phyloP scores from a whole-genome alignment of 2,888 invertebrate genomes.

The Drosophila acutilabella region DNA sequence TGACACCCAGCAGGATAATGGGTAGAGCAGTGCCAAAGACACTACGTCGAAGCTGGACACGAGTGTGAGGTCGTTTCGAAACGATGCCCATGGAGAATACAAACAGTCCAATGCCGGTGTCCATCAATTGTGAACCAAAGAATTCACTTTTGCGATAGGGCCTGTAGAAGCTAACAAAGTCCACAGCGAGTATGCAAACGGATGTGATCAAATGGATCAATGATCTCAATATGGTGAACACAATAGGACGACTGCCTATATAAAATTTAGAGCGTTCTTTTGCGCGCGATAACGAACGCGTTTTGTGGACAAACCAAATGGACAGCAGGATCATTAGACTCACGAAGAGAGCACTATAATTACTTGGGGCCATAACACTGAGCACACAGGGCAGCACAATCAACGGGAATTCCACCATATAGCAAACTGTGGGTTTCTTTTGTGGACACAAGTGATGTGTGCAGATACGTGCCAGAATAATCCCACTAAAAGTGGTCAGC shows the following conservation, averaged over 20 bases:
- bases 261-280: constrained; percentile 47
- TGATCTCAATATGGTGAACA: constrained; percentile 89
- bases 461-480: constrained; percentile 1
- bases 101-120: constrained; percentile 96
- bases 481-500: constrained; percentile 6
- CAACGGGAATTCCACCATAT: constrained; percentile 86
- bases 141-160: constrained; percentile 94
- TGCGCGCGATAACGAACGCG: constrained; percentile 29
- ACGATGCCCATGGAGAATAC: constrained; percentile 92
- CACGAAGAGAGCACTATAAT: constrained; percentile 74
- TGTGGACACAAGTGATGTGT: background rate
- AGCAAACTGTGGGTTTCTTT: constrained; percentile 56
- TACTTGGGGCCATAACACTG: constrained; percentile 87
- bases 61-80: constrained; percentile 85
- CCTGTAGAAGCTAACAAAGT: constrained; percentile 94
- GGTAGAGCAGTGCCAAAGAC: constrained; percentile 82
- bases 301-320: background rate
- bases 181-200: constrained; percentile 96
- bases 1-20: constrained; percentile 87
- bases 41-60: constrained; percentile 61
- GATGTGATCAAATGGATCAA: constrained; percentile 90
- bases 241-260: constrained; percentile 78
- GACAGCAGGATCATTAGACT: constrained; percentile 28
- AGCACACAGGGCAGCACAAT: constrained; percentile 87
- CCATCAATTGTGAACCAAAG: constrained; percentile 96